A percentile compares a stretch with the other conserved stretches of the same genome.
Conservation (phyloP, 2,113 vertebrate genomes). For the Eurystomus gularis region DNA sequence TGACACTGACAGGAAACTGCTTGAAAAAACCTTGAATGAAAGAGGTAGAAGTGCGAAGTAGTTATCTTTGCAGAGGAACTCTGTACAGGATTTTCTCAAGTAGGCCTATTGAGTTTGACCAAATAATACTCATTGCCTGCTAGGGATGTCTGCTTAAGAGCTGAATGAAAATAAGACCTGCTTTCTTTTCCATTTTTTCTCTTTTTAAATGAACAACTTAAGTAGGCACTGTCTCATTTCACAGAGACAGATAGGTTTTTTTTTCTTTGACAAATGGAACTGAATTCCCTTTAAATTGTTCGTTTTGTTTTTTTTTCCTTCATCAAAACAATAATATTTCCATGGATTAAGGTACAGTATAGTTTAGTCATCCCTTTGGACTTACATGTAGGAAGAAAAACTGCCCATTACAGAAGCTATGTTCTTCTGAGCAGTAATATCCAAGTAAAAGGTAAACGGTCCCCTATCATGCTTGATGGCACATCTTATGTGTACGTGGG, state of each 20-base stretch:
- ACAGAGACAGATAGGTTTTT: neutral
- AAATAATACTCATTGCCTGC: neutral
- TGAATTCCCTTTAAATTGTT: neutral
- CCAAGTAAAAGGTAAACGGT: neutral
- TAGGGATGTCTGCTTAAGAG: neutral
- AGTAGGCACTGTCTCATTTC: neutral
- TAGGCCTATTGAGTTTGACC: neutral
- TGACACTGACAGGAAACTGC: neutral
- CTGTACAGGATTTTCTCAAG: neutral
- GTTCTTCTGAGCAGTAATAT: neutral
- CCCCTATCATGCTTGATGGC: rapidly evolving
- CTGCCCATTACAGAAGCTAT: neutral
- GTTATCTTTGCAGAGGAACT: neutral
- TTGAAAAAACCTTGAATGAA: neutral
- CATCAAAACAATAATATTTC: neutral
- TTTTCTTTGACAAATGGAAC: neutral
- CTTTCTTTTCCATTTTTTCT: neutral
- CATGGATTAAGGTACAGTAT: neutral
- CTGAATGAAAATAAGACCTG: neutral
- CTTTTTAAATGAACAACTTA: neutral
- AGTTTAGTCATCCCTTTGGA: neutral
- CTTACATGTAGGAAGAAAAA: neutral
- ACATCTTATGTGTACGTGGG: neutral
- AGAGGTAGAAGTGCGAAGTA: neutral
- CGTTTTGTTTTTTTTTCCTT: neutral